Percentiles rank a stretch among this genome's conserved stretches.
phyloP scores from a whole-genome alignment of 2,113 vertebrate species.

The Semicossyphus pulcher region DNA sequence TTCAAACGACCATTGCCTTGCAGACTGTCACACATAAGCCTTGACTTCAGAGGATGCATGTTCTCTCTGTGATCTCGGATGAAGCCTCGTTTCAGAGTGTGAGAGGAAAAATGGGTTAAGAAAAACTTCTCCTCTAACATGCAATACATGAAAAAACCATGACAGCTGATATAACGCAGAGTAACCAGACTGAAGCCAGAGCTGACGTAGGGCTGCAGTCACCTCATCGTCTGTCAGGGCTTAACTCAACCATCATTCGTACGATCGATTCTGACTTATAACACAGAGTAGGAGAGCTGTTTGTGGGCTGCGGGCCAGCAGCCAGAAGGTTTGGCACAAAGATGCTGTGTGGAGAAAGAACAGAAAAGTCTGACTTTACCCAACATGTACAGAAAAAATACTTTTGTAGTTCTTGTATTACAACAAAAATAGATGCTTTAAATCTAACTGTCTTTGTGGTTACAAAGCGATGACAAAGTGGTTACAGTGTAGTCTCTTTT shows the following conservation, averaged over 20 bases:
- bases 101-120: background rate
- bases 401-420: background rate
- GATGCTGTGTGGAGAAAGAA: background rate
- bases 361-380: background rate
- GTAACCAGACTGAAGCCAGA: constrained; percentile 16
- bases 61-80: background rate
- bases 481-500: too few species aligned
- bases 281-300: constrained; percentile 11
- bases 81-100: background rate
- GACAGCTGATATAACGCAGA: constrained; percentile 42
- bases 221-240: constrained; percentile 24
- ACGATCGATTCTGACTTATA: constrained; percentile 27
- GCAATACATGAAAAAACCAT: background rate
- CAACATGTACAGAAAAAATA: background rate
- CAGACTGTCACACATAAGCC: background rate
- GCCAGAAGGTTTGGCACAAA: constrained; percentile 6
- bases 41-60: background rate
- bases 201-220: constrained; percentile 37
- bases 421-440: background rate
- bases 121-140: constrained; percentile 7
- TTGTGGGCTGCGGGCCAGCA: constrained; percentile 1
- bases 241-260: constrained; percentile 24
- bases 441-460: background rate
- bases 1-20: background rate
- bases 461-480: background rate